phyloP scores from a whole-genome alignment of 2,888 invertebrate genomes.

The Cybosia mesomella region DNA sequence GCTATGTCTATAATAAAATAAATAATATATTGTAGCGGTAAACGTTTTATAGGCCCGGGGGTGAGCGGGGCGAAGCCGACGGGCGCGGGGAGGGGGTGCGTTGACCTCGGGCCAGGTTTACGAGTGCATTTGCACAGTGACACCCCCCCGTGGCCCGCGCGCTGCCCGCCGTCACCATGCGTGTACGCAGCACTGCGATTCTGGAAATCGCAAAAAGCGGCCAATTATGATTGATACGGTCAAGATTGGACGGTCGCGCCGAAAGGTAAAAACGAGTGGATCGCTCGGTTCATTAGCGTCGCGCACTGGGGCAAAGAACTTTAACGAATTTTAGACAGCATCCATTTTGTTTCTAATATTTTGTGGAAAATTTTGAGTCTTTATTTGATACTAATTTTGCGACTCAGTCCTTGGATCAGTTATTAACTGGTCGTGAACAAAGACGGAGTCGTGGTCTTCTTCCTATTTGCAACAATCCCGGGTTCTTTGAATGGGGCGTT shows the following conservation, averaged over 20 bases:
- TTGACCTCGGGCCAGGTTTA: conserved; percentile 81
- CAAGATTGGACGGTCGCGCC: conserved; percentile 62
- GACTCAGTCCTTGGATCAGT: too few relatives aligned
- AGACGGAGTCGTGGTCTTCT: background rate
- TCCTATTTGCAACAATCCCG: too few relatives aligned
- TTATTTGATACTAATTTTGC: background rate
- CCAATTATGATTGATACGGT: conserved; percentile 83
- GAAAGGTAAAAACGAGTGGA: conserved; percentile 70
- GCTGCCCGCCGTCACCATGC: conserved; percentile 58
- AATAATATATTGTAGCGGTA: conserved; percentile 80
- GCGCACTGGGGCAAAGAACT: conserved; percentile 18
- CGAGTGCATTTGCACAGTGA: conserved; percentile 86
- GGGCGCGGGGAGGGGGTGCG: conserved; percentile 70
- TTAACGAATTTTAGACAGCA: conserved; percentile 43
- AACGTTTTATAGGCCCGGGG: conserved; percentile 70
- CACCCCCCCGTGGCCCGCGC: conserved; percentile 67
- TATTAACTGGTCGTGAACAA: too few relatives aligned
- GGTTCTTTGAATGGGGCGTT: background rate
- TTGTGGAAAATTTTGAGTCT: background rate
- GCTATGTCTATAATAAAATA: conserved; percentile 62
- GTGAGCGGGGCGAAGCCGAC: conserved; percentile 55
- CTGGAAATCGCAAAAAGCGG: conserved; percentile 74
- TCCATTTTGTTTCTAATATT: background rate
- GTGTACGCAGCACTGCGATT: conserved; percentile 74
- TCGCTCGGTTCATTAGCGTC: conserved; percentile 56